Percentiles rank a stretch among this genome's conserved stretches.
Evolutionary conservation across 1,140 invertebrate species (phyloP).

Genomic region (Diorhabda sublineata): DNA sequence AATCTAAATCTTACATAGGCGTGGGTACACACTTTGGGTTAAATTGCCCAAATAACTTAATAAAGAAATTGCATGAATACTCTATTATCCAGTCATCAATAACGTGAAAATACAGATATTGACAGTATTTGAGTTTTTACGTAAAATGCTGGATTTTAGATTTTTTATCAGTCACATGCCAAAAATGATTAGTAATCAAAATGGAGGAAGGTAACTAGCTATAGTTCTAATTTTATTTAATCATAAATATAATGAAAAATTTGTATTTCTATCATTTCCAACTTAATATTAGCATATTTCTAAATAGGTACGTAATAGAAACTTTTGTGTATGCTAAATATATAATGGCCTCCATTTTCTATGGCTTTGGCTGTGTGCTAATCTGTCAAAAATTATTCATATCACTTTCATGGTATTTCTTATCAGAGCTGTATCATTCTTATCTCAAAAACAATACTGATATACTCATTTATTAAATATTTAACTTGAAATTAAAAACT

Average conservation of each 20-base stretch:
- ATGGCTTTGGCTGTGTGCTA: constrained; percentile 25
- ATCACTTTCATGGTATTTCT: constrained; percentile 13
- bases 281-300: constrained; percentile 42
- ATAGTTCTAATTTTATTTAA: constrained; percentile 13
- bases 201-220: constrained; percentile 19
- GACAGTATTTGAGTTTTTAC: constrained; percentile 15
- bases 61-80: constrained; percentile 6
- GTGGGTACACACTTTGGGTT: constrained; percentile 19
- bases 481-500: constrained; percentile 3
- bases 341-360: constrained; percentile 23
- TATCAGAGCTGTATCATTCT: constrained; percentile 6
- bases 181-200: constrained; percentile 16
- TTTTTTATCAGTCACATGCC: constrained; percentile 7
- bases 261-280: constrained; percentile 22
- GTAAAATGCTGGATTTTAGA: constrained; percentile 9
- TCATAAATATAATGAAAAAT: constrained; percentile 14
- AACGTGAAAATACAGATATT: constrained; percentile 7
- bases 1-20: constrained; percentile 16
- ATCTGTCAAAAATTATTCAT: constrained; percentile 15
- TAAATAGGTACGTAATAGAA: constrained; percentile 8
- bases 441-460: constrained; percentile 10
- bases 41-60: constrained; percentile 3
- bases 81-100: constrained; percentile 7
- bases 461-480: constrained; percentile 8
- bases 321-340: constrained; percentile 21